Evolutionary conservation across 2,113 vertebrate species (phyloP), one percentile per base, ranked within the genome.

Genomic region (Beaufortia kweichowensis): DNA sequence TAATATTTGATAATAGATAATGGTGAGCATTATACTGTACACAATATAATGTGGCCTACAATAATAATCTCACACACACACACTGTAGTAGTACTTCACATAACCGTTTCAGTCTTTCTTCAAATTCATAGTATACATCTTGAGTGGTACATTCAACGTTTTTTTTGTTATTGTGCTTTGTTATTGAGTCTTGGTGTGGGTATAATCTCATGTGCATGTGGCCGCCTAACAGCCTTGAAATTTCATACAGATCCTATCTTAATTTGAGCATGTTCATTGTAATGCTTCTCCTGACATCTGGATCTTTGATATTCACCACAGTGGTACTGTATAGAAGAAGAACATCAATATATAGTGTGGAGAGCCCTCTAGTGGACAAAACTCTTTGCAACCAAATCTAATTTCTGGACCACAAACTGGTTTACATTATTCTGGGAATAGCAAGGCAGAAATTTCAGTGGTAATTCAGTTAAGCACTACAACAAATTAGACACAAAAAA

Each of bases 331-430:
- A n/a, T n/a, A n/a, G n/a, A n/a, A n/a, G n/a, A n/a, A 43, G 2
- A 39, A 39, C 35, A 4, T 3, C 55, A 2, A 10, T 4, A 33
- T 12, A 83, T 75, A n/a, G 17, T 53, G 82, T 79, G 89, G 72
- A 85, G 74, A 26, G 86, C 83, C 92, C 90, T 90, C 92, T 91
- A 85, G 89, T 91, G 91, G 87, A 39, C 0, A 57, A 1, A 68
- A 0, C 1, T 23, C 59, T 50, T 82, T 66, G 79, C 79, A 1
- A 29, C 3, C 10, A 35, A 76, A 55, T 9, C 29, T 76, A 7
- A 43, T 74, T 70, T 55, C 43, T 79, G 46, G 82, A 76, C 73
- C 70, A 56, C 19, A 12, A 72, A 57, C 31, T 14, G 0, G 31
- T 9, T 35, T 53, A 61, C 48, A 69, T 55, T 2, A 75, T 72